These are phyloP conservation scores for Limenitis camilla DNA, from an alignment of 2,888 invertebrate genomes.

Conservation along the genomic window DNA sequence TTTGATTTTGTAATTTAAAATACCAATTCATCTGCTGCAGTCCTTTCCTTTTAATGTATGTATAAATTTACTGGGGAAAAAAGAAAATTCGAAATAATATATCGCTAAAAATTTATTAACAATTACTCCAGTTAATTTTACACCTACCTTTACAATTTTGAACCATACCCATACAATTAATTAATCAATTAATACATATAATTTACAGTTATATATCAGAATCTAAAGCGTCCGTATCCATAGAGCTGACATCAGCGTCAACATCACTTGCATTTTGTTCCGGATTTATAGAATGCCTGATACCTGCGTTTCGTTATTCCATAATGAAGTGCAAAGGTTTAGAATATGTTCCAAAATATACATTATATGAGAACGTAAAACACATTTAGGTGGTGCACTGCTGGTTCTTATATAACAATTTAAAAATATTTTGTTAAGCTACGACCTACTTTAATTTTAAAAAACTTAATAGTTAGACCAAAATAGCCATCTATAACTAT, in stretches of 20 bases:
- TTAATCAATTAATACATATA: not conserved
- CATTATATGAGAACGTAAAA: too few species aligned
- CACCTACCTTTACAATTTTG: not conserved
- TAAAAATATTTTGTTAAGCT: too few species aligned
- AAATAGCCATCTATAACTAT: too few species aligned
- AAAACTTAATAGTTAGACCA: too few species aligned
- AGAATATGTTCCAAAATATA: not conserved
- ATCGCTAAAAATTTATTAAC: not conserved
- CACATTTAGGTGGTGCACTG: too few species aligned
- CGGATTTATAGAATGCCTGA: slow-evolving; percentile 7
- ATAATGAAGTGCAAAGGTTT: slow-evolving; percentile 13
- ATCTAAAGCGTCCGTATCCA: slow-evolving; percentile 53
- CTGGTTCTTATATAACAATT: too few species aligned
- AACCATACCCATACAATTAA: not conserved
- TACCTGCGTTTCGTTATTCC: not conserved
- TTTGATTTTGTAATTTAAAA: not conserved
- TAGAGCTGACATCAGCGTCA: slow-evolving; percentile 60
- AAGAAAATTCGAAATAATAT: not conserved
- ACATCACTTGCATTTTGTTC: slow-evolving; percentile 38
- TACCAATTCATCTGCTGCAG: not conserved
- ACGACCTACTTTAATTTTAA: too few species aligned
- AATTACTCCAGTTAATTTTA: slow-evolving; percentile 9
- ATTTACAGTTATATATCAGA: slow-evolving; percentile 38
- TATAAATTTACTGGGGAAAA: too few species aligned
- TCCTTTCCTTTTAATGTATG: too few species aligned